A percentile compares a stretch with the other conserved stretches of the same genome.
These are phyloP conservation scores for Ascaphus truei DNA, from an alignment of 2,113 vertebrate genomes.

Conservation along the genomic window DNA sequence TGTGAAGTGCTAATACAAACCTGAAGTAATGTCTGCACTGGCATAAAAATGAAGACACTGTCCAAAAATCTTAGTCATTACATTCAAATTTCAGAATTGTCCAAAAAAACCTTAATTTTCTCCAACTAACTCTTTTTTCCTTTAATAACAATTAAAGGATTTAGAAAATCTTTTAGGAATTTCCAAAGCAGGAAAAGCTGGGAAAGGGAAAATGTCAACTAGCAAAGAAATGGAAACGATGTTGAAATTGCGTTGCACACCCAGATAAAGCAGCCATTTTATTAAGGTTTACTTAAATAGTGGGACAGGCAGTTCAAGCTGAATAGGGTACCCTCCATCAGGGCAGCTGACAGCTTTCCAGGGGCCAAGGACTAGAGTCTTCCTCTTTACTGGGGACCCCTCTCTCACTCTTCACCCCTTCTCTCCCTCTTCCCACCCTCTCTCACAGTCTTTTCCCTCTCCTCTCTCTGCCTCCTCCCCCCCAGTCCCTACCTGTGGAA, in stretches of 20 bases:
- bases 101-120: constrained; percentile 3
- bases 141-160: constrained; percentile 28
- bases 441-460: too few relatives aligned
- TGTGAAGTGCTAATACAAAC: neutral
- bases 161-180: constrained; percentile 36
- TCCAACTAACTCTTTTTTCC: constrained; percentile 28
- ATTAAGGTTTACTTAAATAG: constrained; percentile 24
- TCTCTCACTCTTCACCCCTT: too few relatives aligned
- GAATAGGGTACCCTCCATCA: neutral
- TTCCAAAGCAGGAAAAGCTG: constrained; percentile 31
- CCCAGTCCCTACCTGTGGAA: too few relatives aligned
- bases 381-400: too few relatives aligned
- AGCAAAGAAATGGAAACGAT: constrained; percentile 25
- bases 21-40: constrained; percentile 3
- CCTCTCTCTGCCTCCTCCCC: too few relatives aligned
- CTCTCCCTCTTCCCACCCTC: too few relatives aligned
- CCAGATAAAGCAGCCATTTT: constrained; percentile 34
- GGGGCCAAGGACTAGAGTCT: too few relatives aligned
- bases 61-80: constrained; percentile 21
- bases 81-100: constrained; percentile 20
- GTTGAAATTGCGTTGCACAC: constrained; percentile 31
- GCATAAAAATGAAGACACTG: neutral
- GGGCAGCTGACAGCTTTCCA: too few relatives aligned
- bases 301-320: constrained; percentile 22
- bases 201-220: constrained; percentile 32